phyloP scores from a whole-genome alignment of 2,113 vertebrate species.

The Todiramphus saurophagus region DNA sequence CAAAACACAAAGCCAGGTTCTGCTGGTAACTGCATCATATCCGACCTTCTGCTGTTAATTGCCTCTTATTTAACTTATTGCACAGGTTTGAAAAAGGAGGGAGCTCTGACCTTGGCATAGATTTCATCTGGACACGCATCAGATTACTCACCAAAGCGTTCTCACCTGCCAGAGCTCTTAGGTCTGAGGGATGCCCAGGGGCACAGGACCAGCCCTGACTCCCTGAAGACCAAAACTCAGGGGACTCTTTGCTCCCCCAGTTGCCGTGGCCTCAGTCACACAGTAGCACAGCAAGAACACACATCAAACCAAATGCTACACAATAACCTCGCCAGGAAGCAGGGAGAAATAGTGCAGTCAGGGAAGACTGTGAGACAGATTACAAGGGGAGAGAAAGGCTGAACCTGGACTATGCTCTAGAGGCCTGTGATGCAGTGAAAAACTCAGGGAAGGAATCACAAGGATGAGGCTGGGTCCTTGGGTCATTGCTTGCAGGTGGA shows the following conservation, averaged over 20 bases:
- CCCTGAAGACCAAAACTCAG: not conserved
- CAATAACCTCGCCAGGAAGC: not conserved
- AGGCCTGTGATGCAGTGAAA: not conserved
- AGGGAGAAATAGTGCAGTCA: not conserved
- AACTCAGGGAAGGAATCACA: not conserved
- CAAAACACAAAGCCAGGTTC: not conserved
- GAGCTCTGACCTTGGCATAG: not conserved
- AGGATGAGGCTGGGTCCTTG: rapidly evolving
- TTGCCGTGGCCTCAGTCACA: not conserved
- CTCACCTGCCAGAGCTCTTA: not conserved
- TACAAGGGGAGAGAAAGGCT: not conserved
- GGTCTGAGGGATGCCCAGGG: not conserved
- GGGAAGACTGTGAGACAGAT: not conserved
- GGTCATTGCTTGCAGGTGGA: not conserved
- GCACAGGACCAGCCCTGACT: rapidly evolving
- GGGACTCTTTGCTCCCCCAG: not conserved
- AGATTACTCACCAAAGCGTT: not conserved
- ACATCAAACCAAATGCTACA: not conserved
- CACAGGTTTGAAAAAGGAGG: not conserved
- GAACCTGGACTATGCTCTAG: not conserved
- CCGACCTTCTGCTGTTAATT: not conserved
- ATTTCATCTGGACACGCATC: not conserved
- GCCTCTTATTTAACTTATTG: not conserved
- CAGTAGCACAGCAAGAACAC: not conserved
- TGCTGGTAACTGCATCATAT: not conserved